phyloP scores from a whole-genome alignment of 1,140 invertebrate species.

The Drosophila busckii region DNA sequence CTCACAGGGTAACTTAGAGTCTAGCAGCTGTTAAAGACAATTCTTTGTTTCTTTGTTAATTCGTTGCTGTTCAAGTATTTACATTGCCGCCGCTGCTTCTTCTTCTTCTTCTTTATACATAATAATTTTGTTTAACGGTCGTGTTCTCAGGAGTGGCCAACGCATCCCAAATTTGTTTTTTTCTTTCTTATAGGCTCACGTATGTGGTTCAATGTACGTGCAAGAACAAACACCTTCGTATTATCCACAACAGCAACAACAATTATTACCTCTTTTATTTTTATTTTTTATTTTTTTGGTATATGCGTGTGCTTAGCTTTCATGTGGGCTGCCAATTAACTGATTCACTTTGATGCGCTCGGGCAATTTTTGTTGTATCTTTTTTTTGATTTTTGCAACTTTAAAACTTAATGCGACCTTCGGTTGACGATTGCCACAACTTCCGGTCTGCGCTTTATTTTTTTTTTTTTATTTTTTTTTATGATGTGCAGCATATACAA shows the following conservation, averaged over 20 bases:
- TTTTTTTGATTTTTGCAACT: conserved; percentile 11
- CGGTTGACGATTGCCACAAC: conserved; percentile 20
- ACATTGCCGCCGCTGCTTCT: not conserved
- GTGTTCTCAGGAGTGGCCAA: conserved; percentile 39
- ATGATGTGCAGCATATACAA: conserved; percentile 10
- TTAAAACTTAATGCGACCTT: conserved; percentile 25
- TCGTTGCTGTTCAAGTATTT: not conserved
- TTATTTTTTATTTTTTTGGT: too few species aligned
- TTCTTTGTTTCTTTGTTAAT: conserved; percentile 29
- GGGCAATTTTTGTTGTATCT: conserved; percentile 22
- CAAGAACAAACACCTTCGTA: too few species aligned
- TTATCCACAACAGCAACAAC: too few species aligned
- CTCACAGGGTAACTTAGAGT: too few species aligned
- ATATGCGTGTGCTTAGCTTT: conserved; percentile 21
- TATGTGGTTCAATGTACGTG: conserved; percentile 53
- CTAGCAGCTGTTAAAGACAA: too few species aligned
- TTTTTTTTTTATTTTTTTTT: not conserved
- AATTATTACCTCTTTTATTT: not conserved
- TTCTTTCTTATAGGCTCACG: too few species aligned
- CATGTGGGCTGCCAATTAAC: conserved; percentile 21
- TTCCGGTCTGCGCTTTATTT: conserved; percentile 25
- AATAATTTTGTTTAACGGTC: not conserved
- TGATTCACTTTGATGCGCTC: conserved; percentile 63
- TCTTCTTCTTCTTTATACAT: not conserved
- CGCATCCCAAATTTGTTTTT: too few species aligned